Base-by-base conservation (phyloP, 2,797 vertebrate species). In the Typhlichthys eigenmanni region DNA sequence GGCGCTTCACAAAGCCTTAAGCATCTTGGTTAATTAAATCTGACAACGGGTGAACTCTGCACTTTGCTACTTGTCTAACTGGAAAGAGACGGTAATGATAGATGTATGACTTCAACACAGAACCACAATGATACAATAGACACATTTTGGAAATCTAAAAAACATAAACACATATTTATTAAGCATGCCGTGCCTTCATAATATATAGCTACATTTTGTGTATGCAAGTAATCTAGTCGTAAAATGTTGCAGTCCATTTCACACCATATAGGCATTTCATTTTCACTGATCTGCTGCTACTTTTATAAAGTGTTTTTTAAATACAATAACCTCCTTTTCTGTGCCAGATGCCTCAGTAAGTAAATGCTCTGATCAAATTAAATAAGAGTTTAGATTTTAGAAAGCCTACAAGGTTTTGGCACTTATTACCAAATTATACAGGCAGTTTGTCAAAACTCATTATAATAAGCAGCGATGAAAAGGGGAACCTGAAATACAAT, bases 21-120 rank as follows among this genome's bases (percentile, higher is more conserved):
- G 91, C 87, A 74, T 61, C 80, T 69, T 46, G 83, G 91, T 93
- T 94, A 94, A 95, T 95, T 94, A 95, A 93, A 92, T 89, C 90
- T 88, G 91, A 92, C 91, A 77, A 90, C 79, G 66, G 80, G 82
- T 81, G 85, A 90, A 2, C 69, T 83, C 87, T 83, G 85, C 90
- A 92, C 91, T 86, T 92, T 88, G 80, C 88, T 85, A 74, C 84
- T 72, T 83, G 69, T 75, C 90, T 94, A 93, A 93, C 92, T 94
- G 92, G 88, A 90, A 88, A 86, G 83, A 88, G 90, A 19, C 87
- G 47, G 76, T 63, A 76, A 77, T 1, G 16, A 76, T 71, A 58
- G 74, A 75, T 49, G 24, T 65, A 77, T 81, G 75, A 61, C 68
- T 74, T 58, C 62, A 38, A 38, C 68, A 17, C 55, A 55, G 45